These are phyloP conservation scores for Micropoecilia bifurca DNA, from an alignment of 2,797 vertebrate species.

Conservation along the genomic window DNA sequence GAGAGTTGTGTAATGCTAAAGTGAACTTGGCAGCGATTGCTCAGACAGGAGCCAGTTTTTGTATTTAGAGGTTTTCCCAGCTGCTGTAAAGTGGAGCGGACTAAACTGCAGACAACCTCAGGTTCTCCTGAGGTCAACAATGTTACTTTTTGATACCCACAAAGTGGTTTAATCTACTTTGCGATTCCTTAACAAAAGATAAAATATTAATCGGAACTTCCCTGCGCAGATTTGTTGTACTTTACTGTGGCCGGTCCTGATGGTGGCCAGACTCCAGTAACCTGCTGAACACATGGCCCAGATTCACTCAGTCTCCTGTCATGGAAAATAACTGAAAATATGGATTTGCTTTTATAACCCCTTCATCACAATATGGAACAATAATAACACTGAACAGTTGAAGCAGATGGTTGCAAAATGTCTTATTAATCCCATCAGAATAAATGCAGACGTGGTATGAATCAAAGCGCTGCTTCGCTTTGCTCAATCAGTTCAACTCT, in stretches of 20 bases:
- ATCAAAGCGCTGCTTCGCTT: neutral
- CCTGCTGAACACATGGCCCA: constrained; percentile 58
- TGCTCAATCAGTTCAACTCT: neutral
- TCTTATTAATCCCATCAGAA: constrained; percentile 17
- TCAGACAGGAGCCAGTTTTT: constrained; percentile 25
- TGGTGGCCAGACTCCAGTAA: constrained; percentile 55
- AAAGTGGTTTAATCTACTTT: constrained; percentile 13
- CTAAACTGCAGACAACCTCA: constrained; percentile 8
- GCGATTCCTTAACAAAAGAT: constrained; percentile 10
- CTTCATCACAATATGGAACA: constrained; percentile 11
- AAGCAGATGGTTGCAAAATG: constrained; percentile 11
- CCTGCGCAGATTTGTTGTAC: constrained; percentile 1
- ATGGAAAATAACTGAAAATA: constrained; percentile 24
- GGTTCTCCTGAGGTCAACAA: neutral
- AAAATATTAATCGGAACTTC: constrained; percentile 7
- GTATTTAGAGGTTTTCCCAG: constrained; percentile 35
- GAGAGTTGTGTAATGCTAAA: constrained; percentile 34
- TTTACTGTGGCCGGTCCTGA: constrained; percentile 24
- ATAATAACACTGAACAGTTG: neutral
- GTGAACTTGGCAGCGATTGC: constrained; percentile 25
- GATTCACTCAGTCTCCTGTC: constrained; percentile 19
- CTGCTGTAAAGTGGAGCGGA: constrained; percentile 19
- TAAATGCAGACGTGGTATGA: neutral
- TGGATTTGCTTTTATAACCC: constrained; percentile 14
- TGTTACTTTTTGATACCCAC: neutral